Percentiles rank a stretch among this genome's conserved stretches.
These are phyloP conservation scores for Pseudopipra pipra DNA, from an alignment of 2,113 vertebrate genomes.

Conservation along the genomic window DNA sequence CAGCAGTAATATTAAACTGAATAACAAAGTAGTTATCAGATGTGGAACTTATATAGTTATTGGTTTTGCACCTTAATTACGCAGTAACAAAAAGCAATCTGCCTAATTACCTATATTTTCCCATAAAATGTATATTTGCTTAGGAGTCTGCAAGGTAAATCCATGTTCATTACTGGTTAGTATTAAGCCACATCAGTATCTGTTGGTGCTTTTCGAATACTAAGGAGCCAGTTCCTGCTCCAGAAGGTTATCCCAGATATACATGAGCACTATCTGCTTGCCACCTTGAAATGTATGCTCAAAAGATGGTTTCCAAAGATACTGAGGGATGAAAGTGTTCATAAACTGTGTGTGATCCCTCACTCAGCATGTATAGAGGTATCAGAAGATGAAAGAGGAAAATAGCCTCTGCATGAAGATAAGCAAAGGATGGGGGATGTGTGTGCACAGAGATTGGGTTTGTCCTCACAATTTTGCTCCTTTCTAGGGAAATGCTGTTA, in stretches of 20 bases:
- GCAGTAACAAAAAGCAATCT: not conserved
- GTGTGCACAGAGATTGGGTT: not conserved
- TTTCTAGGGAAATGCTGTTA: not conserved
- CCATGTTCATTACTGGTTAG: not conserved
- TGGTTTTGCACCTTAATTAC: not conserved
- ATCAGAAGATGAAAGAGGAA: not conserved
- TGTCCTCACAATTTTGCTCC: not conserved
- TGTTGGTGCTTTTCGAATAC: not conserved
- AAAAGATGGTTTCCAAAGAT: not conserved
- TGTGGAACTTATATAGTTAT: not conserved
- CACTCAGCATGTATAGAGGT: not conserved
- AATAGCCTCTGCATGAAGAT: not conserved
- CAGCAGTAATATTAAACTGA: not conserved
- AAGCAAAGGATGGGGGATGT: not conserved
- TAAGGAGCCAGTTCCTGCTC: not conserved
- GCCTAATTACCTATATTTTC: not conserved
- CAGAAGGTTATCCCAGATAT: not conserved
- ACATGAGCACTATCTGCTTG: not conserved
- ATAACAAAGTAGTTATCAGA: not conserved
- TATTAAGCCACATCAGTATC: not conserved
- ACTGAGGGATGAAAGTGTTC: not conserved
- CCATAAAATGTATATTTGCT: not conserved
- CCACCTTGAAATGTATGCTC: not conserved
- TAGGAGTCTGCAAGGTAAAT: not conserved
- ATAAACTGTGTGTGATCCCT: not conserved